These are phyloP conservation scores for Solen grandis DNA, from an alignment of 1,140 invertebrate species.

Conservation along the genomic window DNA sequence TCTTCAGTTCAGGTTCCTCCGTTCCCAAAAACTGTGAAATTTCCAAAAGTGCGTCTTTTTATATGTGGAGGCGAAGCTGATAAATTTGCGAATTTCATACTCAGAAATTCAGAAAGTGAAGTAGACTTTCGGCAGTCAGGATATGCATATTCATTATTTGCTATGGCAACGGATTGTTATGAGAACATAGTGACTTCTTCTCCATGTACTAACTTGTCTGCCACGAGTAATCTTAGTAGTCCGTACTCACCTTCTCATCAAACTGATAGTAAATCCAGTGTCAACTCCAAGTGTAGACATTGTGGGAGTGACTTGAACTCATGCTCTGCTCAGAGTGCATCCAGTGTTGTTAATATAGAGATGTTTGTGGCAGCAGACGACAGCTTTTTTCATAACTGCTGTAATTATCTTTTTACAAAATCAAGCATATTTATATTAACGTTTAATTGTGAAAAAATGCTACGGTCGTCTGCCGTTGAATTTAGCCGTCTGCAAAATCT, in stretches of 20 bases:
- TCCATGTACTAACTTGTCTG: constrained; percentile 25
- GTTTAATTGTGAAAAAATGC: constrained; percentile 54
- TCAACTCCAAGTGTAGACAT: constrained; percentile 2
- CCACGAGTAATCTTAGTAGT: constrained; percentile 7
- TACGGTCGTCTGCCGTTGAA: constrained; percentile 26
- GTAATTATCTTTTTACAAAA: constrained; percentile 52
- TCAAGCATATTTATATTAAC: constrained; percentile 53
- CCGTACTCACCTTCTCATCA: not conserved
- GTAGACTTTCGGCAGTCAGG: not conserved
- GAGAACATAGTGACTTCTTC: constrained; percentile 39
- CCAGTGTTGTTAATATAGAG: constrained; percentile 38
- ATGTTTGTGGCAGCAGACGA: constrained; percentile 48
- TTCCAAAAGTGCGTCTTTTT: constrained; percentile 50
- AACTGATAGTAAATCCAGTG: not conserved
- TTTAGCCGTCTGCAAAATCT: constrained; percentile 33
- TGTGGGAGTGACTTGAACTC: constrained; percentile 40
- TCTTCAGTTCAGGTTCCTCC: not conserved
- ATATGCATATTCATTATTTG: constrained; percentile 34
- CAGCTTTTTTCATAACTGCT: constrained; percentile 44
- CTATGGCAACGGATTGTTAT: constrained; percentile 40
- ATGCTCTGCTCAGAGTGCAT: not conserved
- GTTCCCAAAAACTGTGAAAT: constrained; percentile 49
- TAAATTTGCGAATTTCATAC: constrained; percentile 24
- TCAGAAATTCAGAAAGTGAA: constrained; percentile 20
- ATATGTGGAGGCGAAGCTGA: constrained; percentile 51